Evolutionary conservation across 2,888 invertebrate genomes (phyloP), one percentile per base, ranked within the genome.

Genomic region (Micoletzkya japonica): DNA sequence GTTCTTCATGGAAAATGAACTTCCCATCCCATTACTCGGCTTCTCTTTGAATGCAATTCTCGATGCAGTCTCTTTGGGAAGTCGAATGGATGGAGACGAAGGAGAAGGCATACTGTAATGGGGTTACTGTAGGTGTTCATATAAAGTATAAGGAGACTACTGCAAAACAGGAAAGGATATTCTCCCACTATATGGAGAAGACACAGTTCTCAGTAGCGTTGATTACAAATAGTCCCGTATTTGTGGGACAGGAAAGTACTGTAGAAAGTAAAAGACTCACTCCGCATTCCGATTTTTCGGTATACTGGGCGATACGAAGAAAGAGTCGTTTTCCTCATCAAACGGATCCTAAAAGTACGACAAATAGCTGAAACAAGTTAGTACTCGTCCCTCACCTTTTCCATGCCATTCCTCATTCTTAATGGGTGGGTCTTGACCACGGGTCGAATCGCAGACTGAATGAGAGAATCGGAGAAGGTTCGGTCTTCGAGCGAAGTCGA

Each of bases 11-110:
- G 64, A 66, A 36, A 66, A 66, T 24, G 36, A 20, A 3, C 64
- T 26, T 28, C 64, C 64, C 64, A 66, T 66, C 37, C 64, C 64
- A 66, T 66, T 66, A 1, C 54, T 54, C 37, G 30, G 39, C 28
- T 66, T 66, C 54, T 66, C 64, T n/a, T n/a, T 14, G 34, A 28
- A 50, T 24, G 34, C 44, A 28, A 63, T 63, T 34, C 63, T 20
- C 30, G 26, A 24, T 39, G n/a, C n/a, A n/a, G n/a, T n/a, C n/a
- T n/a, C n/a, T n/a, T n/a, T n/a, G n/a, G n/a, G n/a, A n/a, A n/a
- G n/a, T n/a, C n/a, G n/a, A n/a, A 14, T 20, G 20, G 44, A 44
- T 10, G 10, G 10, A 44, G 44, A 44, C 20, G 44, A 44, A 44
- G 44, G 10, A 44, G 44, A 44, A 14, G 44, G 44, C 10, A 44